A percentile compares a stretch with the other conserved stretches of the same genome.
These are phyloP conservation scores for Tipula vernalis DNA, from an alignment of 2,888 invertebrate genomes.

Conservation along the genomic window DNA sequence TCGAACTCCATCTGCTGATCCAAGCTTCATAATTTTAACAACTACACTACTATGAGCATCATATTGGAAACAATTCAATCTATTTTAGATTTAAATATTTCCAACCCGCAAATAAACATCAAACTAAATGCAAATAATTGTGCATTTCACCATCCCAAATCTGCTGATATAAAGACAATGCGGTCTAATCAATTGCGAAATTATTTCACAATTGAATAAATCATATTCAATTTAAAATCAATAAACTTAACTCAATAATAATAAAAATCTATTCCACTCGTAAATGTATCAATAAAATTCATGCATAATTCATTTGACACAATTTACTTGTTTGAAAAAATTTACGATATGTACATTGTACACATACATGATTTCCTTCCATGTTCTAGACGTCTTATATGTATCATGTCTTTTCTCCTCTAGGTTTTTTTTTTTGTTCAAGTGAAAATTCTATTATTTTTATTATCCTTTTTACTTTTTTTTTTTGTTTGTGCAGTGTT, in stretches of 20 bases:
- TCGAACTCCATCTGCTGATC: too few relatives aligned
- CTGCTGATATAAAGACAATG: neutral
- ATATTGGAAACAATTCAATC: too few relatives aligned
- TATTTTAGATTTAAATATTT: too few relatives aligned
- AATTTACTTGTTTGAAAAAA: neutral
- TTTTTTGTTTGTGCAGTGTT: neutral
- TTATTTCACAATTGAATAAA: neutral
- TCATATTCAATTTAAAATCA: neutral
- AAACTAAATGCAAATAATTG: neutral
- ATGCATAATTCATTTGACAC: slow-evolving; percentile 4
- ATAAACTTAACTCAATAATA: slow-evolving; percentile 4
- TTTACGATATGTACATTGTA: neutral
- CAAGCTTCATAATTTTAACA: too few relatives aligned
- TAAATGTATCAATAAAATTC: neutral
- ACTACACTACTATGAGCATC: too few relatives aligned
- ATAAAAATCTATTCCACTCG: neutral
- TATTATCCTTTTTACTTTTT: neutral
- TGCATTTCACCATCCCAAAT: neutral
- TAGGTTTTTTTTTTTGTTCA: neutral
- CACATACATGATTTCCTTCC: neutral
- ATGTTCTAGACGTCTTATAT: neutral
- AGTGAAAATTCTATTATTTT: neutral
- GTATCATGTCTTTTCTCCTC: neutral
- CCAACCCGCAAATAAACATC: neutral
- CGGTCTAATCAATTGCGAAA: neutral